Evolutionary conservation across 2,113 vertebrate genomes (phyloP).

Genomic region (Pycnonotus jocosus): DNA sequence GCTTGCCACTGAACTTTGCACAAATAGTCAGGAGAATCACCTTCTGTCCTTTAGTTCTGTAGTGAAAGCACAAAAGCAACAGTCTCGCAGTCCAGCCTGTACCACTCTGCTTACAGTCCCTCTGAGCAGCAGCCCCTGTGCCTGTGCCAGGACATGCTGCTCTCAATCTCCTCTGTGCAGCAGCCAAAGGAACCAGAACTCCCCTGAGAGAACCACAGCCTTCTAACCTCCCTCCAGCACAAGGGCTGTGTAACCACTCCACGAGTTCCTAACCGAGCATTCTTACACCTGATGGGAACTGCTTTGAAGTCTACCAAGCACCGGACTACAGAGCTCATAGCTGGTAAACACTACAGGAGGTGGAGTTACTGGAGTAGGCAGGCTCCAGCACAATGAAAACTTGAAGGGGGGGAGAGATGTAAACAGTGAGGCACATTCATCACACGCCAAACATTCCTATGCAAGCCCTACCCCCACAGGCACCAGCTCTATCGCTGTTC

Average conservation of each 20-base stretch:
- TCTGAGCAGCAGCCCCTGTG: neutral
- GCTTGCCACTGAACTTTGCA: neutral
- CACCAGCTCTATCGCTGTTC: neutral
- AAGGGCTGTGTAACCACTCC: neutral
- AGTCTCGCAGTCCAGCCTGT: neutral
- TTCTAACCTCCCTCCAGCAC: neutral
- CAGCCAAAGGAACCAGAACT: neutral
- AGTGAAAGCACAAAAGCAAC: neutral
- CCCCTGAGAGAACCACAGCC: neutral
- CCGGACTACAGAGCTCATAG: neutral
- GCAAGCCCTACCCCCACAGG: neutral
- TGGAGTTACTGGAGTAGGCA: neutral
- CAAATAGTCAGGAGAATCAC: neutral
- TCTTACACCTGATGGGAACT: neutral
- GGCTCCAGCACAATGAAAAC: neutral
- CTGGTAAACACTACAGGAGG: neutral
- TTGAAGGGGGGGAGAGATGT: neutral
- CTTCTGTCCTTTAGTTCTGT: neutral
- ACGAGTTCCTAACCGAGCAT: rapidly evolving
- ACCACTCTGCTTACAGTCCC: neutral
- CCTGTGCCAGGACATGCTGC: neutral
- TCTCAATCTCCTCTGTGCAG: neutral
- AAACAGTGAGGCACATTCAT: neutral
- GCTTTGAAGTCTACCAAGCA: neutral
- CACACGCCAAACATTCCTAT: neutral